Evolutionary conservation across 2,888 invertebrate species (phyloP).

Genomic region (Pachliopta kotzebuea): DNA sequence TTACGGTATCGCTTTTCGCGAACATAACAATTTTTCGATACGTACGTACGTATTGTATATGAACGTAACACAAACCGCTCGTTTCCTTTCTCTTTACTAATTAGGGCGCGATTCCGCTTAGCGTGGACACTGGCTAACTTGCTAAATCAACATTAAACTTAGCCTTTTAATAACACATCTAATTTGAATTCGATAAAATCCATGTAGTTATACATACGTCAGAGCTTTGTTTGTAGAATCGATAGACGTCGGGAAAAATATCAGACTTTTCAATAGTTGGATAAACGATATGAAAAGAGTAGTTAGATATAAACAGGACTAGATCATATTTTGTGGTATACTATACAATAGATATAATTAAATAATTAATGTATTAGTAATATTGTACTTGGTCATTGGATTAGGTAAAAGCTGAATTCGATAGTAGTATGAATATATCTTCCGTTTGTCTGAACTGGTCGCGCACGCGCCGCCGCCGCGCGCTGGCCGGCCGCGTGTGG

Average conservation of each 20-base stretch:
- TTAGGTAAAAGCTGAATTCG: slow-evolving; percentile 60
- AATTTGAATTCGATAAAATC: background rate
- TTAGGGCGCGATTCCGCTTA: slow-evolving; percentile 32
- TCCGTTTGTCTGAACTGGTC: slow-evolving; percentile 80
- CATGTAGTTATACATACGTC: too few relatives aligned
- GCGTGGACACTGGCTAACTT: slow-evolving; percentile 7
- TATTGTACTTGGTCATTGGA: slow-evolving; percentile 33
- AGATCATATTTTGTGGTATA: too few relatives aligned
- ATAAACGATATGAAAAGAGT: too few relatives aligned
- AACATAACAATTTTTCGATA: slow-evolving; percentile 46
- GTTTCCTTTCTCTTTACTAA: slow-evolving; percentile 38
- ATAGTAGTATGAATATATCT: slow-evolving; percentile 78
- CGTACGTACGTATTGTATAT: slow-evolving; percentile 29
- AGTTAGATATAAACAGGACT: too few relatives aligned
- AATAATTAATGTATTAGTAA: too few relatives aligned
- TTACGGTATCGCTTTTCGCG: slow-evolving; percentile 61
- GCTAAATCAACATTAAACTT: background rate
- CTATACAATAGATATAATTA: too few relatives aligned
- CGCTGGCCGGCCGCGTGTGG: slow-evolving; percentile 65
- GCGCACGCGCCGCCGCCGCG: slow-evolving; percentile 61
- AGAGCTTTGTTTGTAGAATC: too few relatives aligned
- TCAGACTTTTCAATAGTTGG: too few relatives aligned
- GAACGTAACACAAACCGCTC: slow-evolving; percentile 35
- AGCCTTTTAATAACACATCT: background rate
- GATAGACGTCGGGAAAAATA: too few relatives aligned